phyloP scores from a whole-genome alignment of 2,888 invertebrate species.

The Lagria hirta region DNA sequence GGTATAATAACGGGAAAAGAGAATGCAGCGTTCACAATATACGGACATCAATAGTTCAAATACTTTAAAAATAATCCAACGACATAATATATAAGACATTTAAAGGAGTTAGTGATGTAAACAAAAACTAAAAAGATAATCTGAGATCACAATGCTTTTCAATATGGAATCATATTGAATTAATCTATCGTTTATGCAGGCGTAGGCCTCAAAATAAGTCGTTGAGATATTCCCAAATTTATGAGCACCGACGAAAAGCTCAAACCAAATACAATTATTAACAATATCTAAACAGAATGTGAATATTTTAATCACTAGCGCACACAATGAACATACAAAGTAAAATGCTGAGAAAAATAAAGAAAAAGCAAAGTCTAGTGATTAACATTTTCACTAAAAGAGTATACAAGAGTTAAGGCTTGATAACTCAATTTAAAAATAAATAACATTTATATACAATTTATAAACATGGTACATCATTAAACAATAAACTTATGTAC shows the following conservation, averaged over 20 bases:
- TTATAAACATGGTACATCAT: slow-evolving; percentile 35
- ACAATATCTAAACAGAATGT: slow-evolving; percentile 23
- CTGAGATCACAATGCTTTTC: slow-evolving; percentile 19
- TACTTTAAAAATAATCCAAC: slow-evolving; percentile 14
- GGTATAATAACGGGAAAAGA: slow-evolving; percentile 9
- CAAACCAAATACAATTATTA: slow-evolving; percentile 19
- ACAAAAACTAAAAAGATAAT: slow-evolving; percentile 5
- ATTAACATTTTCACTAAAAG: too few relatives aligned
- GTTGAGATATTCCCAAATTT: slow-evolving; percentile 15
- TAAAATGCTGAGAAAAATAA: too few relatives aligned
- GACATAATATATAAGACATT: slow-evolving; percentile 11
- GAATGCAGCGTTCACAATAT: slow-evolving; percentile 18
- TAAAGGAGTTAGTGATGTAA: slow-evolving; percentile 17
- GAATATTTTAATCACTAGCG: too few relatives aligned
- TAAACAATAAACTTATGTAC: slow-evolving; percentile 34
- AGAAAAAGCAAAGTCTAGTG: too few relatives aligned
- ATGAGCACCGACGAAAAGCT: slow-evolving; percentile 14
- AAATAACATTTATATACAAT: slow-evolving; percentile 41
- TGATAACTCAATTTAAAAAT: slow-evolving; percentile 31
- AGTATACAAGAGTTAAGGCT: slow-evolving; percentile 8
- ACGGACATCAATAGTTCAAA: slow-evolving; percentile 15
- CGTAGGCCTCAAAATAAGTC: slow-evolving; percentile 18
- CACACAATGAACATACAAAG: too few relatives aligned
- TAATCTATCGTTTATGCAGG: slow-evolving; percentile 5
- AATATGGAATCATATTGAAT: slow-evolving; percentile 14